Evolutionary conservation across 1,140 invertebrate species (phyloP).

Genomic region (Eumaeus atala): DNA sequence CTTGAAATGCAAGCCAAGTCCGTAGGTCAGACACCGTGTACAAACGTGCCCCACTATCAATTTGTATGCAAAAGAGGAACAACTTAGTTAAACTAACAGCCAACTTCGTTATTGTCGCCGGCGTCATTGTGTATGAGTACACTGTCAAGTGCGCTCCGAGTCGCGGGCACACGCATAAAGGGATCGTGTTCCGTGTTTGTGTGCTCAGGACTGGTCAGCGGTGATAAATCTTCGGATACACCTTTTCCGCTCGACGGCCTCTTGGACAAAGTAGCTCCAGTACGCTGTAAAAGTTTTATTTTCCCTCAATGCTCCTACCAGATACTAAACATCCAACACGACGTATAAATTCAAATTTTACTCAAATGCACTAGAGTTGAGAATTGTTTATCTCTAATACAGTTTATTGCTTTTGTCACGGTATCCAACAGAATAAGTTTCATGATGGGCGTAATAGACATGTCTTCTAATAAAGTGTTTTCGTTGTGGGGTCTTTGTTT

Average conservation of each 20-base stretch:
- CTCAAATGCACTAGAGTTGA: neutral
- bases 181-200: neutral
- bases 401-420: neutral
- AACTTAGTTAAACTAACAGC: no score
- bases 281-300: conserved; percentile 5
- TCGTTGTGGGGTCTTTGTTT: neutral
- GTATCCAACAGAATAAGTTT: neutral
- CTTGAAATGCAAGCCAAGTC: no score
- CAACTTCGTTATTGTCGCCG: no score
- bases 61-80: no score
- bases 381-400: neutral
- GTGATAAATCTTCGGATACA: neutral
- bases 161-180: neutral
- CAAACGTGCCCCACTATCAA: no score
- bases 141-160: neutral
- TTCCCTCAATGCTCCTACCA: neutral
- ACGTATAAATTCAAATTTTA: neutral
- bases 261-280: neutral
- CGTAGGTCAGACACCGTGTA: no score
- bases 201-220: neutral
- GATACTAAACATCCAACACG: neutral
- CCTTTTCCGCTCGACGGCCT: neutral
- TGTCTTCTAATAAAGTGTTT: conserved; percentile 9
- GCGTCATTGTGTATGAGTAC: no score
- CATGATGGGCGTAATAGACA: neutral